Percentiles rank a stretch among this genome's conserved stretches.
These are phyloP conservation scores for Andrena flavipes DNA, from an alignment of 2,888 invertebrate genomes.

Conservation along the genomic window DNA sequence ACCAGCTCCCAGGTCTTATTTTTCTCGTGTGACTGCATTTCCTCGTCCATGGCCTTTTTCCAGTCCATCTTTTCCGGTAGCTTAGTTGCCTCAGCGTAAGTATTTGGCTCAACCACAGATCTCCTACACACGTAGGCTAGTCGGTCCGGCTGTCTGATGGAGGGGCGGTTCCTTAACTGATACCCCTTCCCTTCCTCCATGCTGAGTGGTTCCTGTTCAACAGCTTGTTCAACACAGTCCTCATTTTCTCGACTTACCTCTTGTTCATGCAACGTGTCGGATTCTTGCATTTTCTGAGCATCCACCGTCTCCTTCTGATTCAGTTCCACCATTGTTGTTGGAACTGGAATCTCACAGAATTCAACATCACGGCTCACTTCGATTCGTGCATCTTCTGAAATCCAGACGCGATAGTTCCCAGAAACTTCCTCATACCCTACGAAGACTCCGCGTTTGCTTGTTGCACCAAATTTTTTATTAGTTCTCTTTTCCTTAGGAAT, in stretches of 20 bases:
- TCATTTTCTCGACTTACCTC: constrained; percentile 2
- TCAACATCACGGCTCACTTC: constrained; percentile 35
- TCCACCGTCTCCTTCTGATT: constrained; percentile 4
- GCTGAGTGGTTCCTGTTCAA: not conserved
- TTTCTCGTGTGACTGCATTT: constrained; percentile 23
- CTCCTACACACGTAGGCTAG: constrained; percentile 11
- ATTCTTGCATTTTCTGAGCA: too few relatives aligned
- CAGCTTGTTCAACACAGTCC: not conserved
- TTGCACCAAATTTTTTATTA: not conserved
- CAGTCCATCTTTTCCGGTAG: constrained; percentile 26
- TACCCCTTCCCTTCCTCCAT: not conserved
- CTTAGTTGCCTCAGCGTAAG: constrained; percentile 9
- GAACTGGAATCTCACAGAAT: constrained; percentile 17
- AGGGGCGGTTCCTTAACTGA: constrained; percentile 13
- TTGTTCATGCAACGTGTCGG: not conserved
- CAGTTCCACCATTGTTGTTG: constrained; percentile 9
- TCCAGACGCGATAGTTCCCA: constrained; percentile 22
- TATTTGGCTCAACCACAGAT: constrained; percentile 7
- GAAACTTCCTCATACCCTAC: not conserved
- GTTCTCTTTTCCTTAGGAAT: not conserved
- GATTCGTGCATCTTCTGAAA: constrained; percentile 18
- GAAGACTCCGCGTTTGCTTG: not conserved
- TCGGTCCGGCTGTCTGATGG: constrained; percentile 11
- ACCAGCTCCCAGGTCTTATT: constrained; percentile 36
- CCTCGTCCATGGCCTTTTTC: constrained; percentile 38